Percentiles rank a stretch among this genome's conserved stretches.
Evolutionary conservation across 2,888 invertebrate species (phyloP).

Genomic region (Dorcus parallelipipedus): DNA sequence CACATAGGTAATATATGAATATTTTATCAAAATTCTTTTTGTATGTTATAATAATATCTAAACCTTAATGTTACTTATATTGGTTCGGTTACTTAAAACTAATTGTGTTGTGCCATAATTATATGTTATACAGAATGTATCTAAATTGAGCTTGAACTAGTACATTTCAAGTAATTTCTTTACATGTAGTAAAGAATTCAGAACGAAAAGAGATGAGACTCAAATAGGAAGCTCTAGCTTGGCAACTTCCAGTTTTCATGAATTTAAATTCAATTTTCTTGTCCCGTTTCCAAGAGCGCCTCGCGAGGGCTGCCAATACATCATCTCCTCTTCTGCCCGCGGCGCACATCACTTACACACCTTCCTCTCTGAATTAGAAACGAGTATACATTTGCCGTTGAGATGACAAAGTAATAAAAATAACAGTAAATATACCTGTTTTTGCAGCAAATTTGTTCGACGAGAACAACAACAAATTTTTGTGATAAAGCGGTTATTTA

Average conservation of each 20-base stretch:
- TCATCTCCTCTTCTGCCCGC: slow-evolving; percentile 41
- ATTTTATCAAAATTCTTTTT: slow-evolving; percentile 26
- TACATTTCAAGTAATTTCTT: slow-evolving; percentile 2
- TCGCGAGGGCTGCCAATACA: slow-evolving; percentile 41
- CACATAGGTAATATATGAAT: slow-evolving; percentile 31
- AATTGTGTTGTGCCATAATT: background rate
- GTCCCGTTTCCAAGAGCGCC: slow-evolving; percentile 41
- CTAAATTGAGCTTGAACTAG: background rate
- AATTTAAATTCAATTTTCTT: slow-evolving; percentile 49
- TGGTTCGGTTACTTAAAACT: too few species aligned
- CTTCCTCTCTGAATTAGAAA: slow-evolving; percentile 32
- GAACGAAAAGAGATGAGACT: slow-evolving; percentile 7
- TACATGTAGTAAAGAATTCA: background rate
- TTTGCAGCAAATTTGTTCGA: slow-evolving; percentile 6
- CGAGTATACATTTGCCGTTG: slow-evolving; percentile 20
- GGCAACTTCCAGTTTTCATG: slow-evolving; percentile 47
- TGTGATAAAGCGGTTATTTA: too few species aligned
- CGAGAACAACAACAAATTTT: background rate
- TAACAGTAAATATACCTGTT: slow-evolving; percentile 20
- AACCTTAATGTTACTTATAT: background rate
- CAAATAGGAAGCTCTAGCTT: slow-evolving; percentile 27
- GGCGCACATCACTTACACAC: slow-evolving; percentile 36
- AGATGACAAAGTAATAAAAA: slow-evolving; percentile 28
- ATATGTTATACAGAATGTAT: background rate
- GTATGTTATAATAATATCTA: background rate